Conservation (phyloP, 2,888 invertebrate genomes). For the Monochamus alternatus region DNA sequence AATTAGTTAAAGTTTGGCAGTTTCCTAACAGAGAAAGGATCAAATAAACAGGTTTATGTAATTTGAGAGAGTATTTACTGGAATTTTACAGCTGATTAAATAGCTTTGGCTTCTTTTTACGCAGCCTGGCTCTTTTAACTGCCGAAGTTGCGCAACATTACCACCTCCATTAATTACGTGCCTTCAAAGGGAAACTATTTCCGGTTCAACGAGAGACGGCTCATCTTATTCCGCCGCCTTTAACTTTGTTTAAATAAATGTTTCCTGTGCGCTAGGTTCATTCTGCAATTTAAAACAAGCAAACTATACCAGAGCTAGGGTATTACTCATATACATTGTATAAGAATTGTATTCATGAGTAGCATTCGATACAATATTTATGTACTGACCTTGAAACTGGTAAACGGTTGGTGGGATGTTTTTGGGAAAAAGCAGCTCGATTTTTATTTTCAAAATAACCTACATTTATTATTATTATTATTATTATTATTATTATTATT, state of each 20-base stretch:
- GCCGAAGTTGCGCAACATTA: conserved; percentile 51
- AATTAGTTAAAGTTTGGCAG: conserved; percentile 28
- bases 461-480: too few relatives aligned
- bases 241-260: conserved; percentile 46
- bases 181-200: conserved; percentile 57
- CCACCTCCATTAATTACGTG: conserved; percentile 54
- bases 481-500: too few relatives aligned
- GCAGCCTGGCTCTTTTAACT: conserved; percentile 49
- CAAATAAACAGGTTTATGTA: conserved; percentile 42
- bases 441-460: too few relatives aligned
- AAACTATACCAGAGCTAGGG: neutral
- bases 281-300: conserved; percentile 38
- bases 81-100: conserved; percentile 59
- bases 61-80: conserved; percentile 53
- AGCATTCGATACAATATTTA: too few relatives aligned
- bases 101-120: conserved; percentile 52
- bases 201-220: conserved; percentile 46
- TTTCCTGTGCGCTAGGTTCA: conserved; percentile 35
- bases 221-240: conserved; percentile 38
- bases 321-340: too few relatives aligned
- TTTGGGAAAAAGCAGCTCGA: too few relatives aligned
- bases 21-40: conserved; percentile 18
- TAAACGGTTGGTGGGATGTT: too few relatives aligned
- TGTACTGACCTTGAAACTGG: too few relatives aligned
- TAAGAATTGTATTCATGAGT: too few relatives aligned